Evolutionary conservation across 2,888 invertebrate species (phyloP).

Genomic region (Ophion costatus): DNA sequence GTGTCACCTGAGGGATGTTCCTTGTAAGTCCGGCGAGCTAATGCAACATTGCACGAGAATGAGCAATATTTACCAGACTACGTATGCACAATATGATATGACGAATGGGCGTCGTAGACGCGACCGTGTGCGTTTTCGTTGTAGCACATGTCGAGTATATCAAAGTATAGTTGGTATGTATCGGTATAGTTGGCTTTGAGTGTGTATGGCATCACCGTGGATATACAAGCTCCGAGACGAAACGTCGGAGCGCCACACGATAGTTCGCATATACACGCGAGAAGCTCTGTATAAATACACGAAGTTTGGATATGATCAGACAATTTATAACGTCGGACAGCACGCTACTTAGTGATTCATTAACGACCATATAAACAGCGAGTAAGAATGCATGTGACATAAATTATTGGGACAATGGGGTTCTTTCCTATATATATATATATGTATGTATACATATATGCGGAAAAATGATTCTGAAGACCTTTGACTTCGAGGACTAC

Average conservation of each 20-base stretch:
- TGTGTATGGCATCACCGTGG: constrained; percentile 30
- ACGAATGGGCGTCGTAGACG: constrained; percentile 18
- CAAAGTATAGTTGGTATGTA: too few species aligned
- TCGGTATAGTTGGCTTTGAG: constrained; percentile 46
- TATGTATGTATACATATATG: background rate
- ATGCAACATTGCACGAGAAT: background rate
- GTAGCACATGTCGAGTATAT: constrained; percentile 15
- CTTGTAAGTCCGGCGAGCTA: too few species aligned
- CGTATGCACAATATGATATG: constrained; percentile 6
- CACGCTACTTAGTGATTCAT: constrained; percentile 68
- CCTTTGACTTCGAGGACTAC: background rate
- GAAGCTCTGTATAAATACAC: constrained; percentile 13
- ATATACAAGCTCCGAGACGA: constrained; percentile 30
- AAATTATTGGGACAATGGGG: constrained; percentile 65
- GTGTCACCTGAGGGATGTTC: too few species aligned
- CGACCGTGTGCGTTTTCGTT: constrained; percentile 15
- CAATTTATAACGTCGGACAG: constrained; percentile 66
- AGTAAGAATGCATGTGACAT: constrained; percentile 68
- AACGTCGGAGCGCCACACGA: constrained; percentile 37
- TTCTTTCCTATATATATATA: constrained; percentile 23
- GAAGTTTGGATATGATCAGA: constrained; percentile 68
- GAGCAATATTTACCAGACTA: background rate
- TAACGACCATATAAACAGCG: constrained; percentile 68
- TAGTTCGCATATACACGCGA: constrained; percentile 35
- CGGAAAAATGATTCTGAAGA: background rate